Percentiles rank a stretch among this genome's conserved stretches.
Conservation (phyloP, 2,113 vertebrate genomes). For the Cinclus cinclus region DNA sequence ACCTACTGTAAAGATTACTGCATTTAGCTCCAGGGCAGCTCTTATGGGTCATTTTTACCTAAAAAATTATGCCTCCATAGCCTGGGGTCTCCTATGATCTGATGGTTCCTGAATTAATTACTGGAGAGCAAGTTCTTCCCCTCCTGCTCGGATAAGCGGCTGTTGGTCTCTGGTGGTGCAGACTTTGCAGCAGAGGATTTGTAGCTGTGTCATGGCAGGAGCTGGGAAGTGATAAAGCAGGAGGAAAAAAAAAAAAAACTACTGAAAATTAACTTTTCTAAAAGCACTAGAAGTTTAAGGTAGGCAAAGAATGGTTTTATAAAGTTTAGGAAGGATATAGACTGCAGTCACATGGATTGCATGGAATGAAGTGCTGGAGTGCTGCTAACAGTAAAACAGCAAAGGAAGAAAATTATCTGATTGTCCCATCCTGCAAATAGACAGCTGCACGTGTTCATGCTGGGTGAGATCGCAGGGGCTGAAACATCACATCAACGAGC, state of each 20-base stretch:
- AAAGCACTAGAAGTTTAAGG: neutral
- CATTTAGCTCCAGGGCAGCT: neutral
- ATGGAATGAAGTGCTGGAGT: neutral
- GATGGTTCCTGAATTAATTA: neutral
- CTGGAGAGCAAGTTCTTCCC: neutral
- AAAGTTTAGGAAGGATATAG: slow-evolving; percentile 1
- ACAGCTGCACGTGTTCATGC: neutral
- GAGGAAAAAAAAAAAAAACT: neutral
- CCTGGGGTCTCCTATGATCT: neutral
- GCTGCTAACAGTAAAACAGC: neutral
- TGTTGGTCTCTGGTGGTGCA: neutral
- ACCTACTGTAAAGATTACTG: neutral
- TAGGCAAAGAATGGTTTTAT: neutral
- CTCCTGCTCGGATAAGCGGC: neutral
- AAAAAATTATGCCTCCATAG: neutral
- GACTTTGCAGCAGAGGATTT: slow-evolving; percentile 19
- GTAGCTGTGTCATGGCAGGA: slow-evolving; percentile 17
- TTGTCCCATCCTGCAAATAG: neutral
- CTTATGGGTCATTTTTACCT: neutral
- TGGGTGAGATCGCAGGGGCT: neutral
- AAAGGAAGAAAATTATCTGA: neutral
- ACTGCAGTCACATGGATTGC: neutral
- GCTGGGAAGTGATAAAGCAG: slow-evolving; percentile 24
- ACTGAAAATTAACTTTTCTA: slow-evolving; percentile 18
- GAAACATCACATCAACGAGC: neutral